Evolutionary conservation across 1,140 invertebrate genomes (phyloP), one percentile per base, ranked within the genome.

Genomic region (Hycleus cichorii): DNA sequence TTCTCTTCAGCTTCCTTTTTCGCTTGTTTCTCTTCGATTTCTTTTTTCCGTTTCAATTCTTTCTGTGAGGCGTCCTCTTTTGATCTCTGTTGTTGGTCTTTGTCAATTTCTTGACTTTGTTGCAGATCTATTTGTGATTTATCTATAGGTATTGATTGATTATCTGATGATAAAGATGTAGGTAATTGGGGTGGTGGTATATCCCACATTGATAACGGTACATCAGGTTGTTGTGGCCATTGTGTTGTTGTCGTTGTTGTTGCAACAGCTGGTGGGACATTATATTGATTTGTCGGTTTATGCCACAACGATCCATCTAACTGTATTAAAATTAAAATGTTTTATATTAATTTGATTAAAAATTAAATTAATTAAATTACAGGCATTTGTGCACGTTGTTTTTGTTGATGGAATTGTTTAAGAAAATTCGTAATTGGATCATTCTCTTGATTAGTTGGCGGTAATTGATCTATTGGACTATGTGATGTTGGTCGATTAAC

Each of bases 361-460:
- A 25, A 25, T 43, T 10, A 39, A 50, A 40, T 50, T 27, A 6
- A 7, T 12, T 11, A 49, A 49, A 32, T 32, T 32, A 32, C 51
- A 32, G 51, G 64, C 7, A 32, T 32, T 32, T 32, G 32, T 5
- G 32, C 7, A 32, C 32, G 32, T 32, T 32, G 32, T 25, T 63
- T 39, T 59, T 68, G 63, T 56, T 68, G 69, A n/a, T 68, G 64
- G 6, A 81, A 66, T 48, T 81, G 79, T 46, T 78, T 74, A 49
- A 81, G 58, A 52, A 80, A 68, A 60, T 73, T 77, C 60, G 77
- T 76, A 46, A 81, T 78, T 0, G 78, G 75, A 71, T 81, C 75
- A 40, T 76, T 74, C 39, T 78, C 73, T 49, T 72, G 72, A 18
- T 65, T 44, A 1, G 18, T 18, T 18, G 63, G 47, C 4, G 60